Percentiles rank a stretch among this genome's conserved stretches.
phyloP scores from a whole-genome alignment of 1,140 invertebrate species.

The Whitmania pigra region DNA sequence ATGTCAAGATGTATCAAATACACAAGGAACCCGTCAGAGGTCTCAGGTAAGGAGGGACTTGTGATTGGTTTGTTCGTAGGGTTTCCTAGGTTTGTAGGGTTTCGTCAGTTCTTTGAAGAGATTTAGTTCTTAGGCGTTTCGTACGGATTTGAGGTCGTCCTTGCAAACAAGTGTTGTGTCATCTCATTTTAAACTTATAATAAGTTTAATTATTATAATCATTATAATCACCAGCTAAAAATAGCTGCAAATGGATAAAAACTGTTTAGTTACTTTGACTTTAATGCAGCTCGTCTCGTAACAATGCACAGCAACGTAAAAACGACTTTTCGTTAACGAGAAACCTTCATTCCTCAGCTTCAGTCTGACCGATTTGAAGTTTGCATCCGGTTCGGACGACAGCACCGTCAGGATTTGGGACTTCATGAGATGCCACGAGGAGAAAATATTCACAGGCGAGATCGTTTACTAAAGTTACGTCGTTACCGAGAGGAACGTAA shows the following conservation, averaged over 20 bases:
- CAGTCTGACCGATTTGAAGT: conserved; percentile 94
- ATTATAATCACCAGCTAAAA: too few relatives aligned
- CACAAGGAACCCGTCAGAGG: conserved; percentile 98
- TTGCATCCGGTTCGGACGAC: conserved; percentile 97
- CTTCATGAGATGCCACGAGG: conserved; percentile 90
- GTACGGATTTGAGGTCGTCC: not conserved
- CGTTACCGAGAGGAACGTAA: not conserved
- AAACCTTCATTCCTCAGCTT: conserved; percentile 57
- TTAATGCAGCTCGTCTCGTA: too few relatives aligned
- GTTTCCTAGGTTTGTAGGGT: too few relatives aligned
- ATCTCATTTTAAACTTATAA: too few relatives aligned
- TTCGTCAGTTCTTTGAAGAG: too few relatives aligned
- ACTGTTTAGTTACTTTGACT: too few relatives aligned
- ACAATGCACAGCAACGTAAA: too few relatives aligned
- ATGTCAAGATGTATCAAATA: conserved; percentile 99
- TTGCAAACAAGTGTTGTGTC: too few relatives aligned
- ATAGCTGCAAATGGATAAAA: too few relatives aligned
- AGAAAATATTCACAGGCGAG: conserved; percentile 76
- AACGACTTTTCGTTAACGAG: too few relatives aligned
- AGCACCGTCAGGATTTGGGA: conserved; percentile 97
- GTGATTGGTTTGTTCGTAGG: too few relatives aligned
- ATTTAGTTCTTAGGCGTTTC: not conserved
- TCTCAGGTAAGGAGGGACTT: conserved; percentile 73
- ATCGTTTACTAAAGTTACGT: not conserved
- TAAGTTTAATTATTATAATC: too few relatives aligned